Evolutionary conservation across 2,888 invertebrate species (phyloP).

Genomic region (Bellardia bayeri): DNA sequence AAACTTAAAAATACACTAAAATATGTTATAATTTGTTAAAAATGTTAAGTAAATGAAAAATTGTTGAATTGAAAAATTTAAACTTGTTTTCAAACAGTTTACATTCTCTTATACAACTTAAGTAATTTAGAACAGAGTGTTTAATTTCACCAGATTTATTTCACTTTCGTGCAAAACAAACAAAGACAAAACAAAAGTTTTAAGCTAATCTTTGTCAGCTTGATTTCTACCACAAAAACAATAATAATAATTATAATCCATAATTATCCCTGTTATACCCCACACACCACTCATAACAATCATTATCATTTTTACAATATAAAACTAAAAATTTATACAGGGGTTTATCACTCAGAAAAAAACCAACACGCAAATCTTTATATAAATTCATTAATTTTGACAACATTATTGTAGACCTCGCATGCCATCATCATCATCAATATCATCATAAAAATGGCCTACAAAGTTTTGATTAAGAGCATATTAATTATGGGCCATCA

Average conservation of each 20-base stretch:
- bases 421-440: conserved; percentile 22
- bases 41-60: too few species aligned
- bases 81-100: too few species aligned
- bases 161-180: too few species aligned
- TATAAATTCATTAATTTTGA: conserved; percentile 64
- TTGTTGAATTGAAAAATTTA: too few species aligned
- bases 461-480: conserved; percentile 77
- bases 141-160: too few species aligned
- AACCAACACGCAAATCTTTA: conserved; percentile 50
- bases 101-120: too few species aligned
- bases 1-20: too few species aligned
- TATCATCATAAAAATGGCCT: conserved; percentile 64
- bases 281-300: neutral
- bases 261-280: neutral
- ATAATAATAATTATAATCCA: neutral
- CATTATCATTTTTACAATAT: neutral
- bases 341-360: neutral
- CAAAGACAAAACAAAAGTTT: neutral
- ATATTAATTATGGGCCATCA: conserved; percentile 81
- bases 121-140: too few species aligned
- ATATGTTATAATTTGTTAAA: too few species aligned
- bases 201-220: too few species aligned
- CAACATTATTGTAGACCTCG: conserved; percentile 30
- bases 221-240: neutral
- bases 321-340: neutral